Conservation (phyloP, 2,797 vertebrate species). For the Channallabes apus region DNA sequence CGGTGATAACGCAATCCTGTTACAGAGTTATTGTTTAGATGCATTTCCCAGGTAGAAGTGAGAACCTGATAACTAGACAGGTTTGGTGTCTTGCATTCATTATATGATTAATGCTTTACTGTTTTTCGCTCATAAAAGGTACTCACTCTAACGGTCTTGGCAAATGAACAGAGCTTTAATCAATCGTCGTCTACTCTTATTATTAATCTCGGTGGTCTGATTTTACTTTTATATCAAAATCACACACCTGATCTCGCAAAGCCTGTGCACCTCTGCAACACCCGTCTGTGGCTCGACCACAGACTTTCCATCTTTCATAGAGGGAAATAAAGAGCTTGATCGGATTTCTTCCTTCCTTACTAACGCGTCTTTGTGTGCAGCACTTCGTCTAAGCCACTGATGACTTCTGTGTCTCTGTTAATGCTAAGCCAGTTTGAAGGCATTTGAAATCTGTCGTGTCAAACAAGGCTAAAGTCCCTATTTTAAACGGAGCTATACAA, state of each 20-base stretch:
- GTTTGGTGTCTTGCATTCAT: slow-evolving; percentile 29
- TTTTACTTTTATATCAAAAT: background rate
- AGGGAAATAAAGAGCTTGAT: slow-evolving; percentile 51
- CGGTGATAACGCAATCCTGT: slow-evolving; percentile 51
- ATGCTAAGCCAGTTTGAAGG: slow-evolving; percentile 78
- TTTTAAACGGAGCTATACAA: slow-evolving; percentile 63
- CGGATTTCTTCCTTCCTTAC: slow-evolving; percentile 56
- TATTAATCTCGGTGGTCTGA: background rate
- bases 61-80: slow-evolving; percentile 47
- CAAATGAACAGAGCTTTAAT: slow-evolving; percentile 51
- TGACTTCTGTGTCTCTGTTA: slow-evolving; percentile 74
- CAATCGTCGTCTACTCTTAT: slow-evolving; percentile 41
- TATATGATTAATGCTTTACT: slow-evolving; percentile 42
- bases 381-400: slow-evolving; percentile 74
- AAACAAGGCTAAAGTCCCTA: slow-evolving; percentile 72
- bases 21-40: slow-evolving; percentile 50
- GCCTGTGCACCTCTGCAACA: slow-evolving; percentile 24
- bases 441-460: slow-evolving; percentile 71
- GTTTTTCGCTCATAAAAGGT: slow-evolving; percentile 29
- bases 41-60: slow-evolving; percentile 31
- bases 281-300: slow-evolving; percentile 13
- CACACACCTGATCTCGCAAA: background rate
- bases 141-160: slow-evolving; percentile 22
- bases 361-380: slow-evolving; percentile 69
- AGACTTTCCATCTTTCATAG: slow-evolving; percentile 19